Conservation (phyloP, 1,140 invertebrate genomes). For the Homalodisca vitripennis region DNA sequence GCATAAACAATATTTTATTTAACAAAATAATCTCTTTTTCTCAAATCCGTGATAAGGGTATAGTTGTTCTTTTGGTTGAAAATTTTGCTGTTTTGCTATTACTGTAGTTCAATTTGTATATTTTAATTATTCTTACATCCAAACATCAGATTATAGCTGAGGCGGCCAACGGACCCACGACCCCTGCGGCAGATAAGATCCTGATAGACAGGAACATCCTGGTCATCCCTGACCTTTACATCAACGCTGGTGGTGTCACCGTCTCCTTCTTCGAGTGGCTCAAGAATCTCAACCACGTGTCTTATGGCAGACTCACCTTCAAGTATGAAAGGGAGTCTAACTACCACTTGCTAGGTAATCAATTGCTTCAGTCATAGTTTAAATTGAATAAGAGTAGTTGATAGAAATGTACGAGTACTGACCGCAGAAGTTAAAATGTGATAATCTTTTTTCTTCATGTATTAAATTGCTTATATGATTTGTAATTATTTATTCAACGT, state of each 20-base stretch:
- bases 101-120: not conserved
- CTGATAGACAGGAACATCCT: conserved; percentile 92
- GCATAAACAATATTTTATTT: no score
- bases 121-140: conserved; percentile 68
- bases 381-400: no score
- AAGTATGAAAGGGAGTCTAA: conserved; percentile 99
- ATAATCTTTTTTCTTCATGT: no score
- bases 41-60: no score
- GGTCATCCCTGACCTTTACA: conserved; percentile 83
- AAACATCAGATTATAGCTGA: conserved; percentile 90
- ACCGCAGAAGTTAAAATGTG: no score
- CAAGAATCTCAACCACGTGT: conserved; percentile 99
- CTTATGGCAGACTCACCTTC: conserved; percentile 97
- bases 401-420: no score
- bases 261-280: conserved; percentile 99
- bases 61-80: no score
- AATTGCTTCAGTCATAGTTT: no score
- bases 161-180: conserved; percentile 98
- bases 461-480: no score
- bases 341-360: conserved; percentile 92
- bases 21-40: no score
- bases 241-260: conserved; percentile 76
- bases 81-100: no score
- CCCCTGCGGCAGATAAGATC: conserved; percentile 95
- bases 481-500: no score